A percentile compares a stretch with the other conserved stretches of the same genome.
Evolutionary conservation across 92 coral and sea anemone genomes (phyloP).

Genomic region (Plumapathes pennacea): DNA sequence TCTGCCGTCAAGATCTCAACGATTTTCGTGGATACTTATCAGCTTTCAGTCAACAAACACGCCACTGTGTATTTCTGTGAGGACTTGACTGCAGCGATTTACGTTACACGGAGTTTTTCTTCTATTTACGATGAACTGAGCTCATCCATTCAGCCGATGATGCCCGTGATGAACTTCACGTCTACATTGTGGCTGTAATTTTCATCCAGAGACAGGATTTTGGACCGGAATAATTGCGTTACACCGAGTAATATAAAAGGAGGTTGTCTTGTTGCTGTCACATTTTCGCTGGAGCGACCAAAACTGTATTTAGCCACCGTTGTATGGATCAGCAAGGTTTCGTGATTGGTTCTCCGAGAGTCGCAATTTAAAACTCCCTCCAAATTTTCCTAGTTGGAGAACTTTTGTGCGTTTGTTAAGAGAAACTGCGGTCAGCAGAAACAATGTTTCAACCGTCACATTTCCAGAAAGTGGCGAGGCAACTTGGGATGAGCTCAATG

Average conservation of each 20-base stretch:
- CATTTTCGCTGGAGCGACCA: too few relatives aligned
- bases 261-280: too few relatives aligned
- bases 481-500: slow-evolving; percentile 74
- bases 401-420: slow-evolving; percentile 73
- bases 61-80: slow-evolving; percentile 52
- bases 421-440: slow-evolving; percentile 61
- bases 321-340: slow-evolving; percentile 72
- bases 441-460: slow-evolving; percentile 60
- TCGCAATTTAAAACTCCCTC: slow-evolving; percentile 99
- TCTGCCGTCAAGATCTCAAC: slow-evolving; percentile 55
- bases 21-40: slow-evolving; percentile 37
- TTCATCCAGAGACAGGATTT: too few relatives aligned
- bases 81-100: slow-evolving; percentile 60
- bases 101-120: slow-evolving; percentile 79
- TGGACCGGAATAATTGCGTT: too few relatives aligned
- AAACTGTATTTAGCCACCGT: slow-evolving; percentile 66
- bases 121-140: slow-evolving; percentile 90
- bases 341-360: slow-evolving; percentile 90
- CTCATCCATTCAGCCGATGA: slow-evolving; percentile 85
- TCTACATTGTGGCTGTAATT: slow-evolving; percentile 74
- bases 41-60: slow-evolving; percentile 35
- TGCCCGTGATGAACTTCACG: slow-evolving; percentile 81
- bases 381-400: slow-evolving; percentile 78
- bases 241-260: too few relatives aligned
- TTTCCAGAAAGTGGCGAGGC: slow-evolving; percentile 81